Base-by-base conservation (phyloP, 1,140 invertebrate species). In the Andricus grossulariae region DNA sequence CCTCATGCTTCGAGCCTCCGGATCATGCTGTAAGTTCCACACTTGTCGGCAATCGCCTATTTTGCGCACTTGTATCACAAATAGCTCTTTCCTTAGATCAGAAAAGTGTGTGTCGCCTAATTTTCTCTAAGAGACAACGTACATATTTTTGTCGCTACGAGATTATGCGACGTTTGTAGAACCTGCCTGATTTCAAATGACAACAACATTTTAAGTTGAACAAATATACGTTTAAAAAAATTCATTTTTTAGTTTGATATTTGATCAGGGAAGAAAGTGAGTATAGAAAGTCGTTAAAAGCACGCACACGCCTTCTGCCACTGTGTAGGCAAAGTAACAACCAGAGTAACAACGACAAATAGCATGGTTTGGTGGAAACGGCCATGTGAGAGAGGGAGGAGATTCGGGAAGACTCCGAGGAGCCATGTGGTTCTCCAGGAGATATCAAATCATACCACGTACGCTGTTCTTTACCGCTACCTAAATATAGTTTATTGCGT, bases 401-500 rank as follows among this genome's bases (percentile, higher is more conserved):
- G 75, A 82, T 72, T 71, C 66, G 80, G 83, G 77, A 82, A 77
- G 79, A 75, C 72, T 79, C 76, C 78, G 72, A 83, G 81, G 86
- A 87, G 89, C 89, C 89, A 90, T 90, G 88, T 90, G 89, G 89
- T 60, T 81, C 89, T 89, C 88, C 86, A 88, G 83, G 85, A 90
- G 89, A 90, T 90, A 90, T 89, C 88, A 88, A 89, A 89, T 89
- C 88, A 88, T 90, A 87, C 87, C 80, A 83, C 84, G 85, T 85
- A 87, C 83, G 84, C 85, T 85, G 87, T 85, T 79, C 25, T 32
- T 32, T 32, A 5, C 87, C 84, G 86, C 88, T 84, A 86, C 86
- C 88, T 89, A 90, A 90, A 89, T 89, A 89, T 90, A 90, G 88
- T 90, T 90, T 90, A 90, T 90, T 89, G 84, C 89, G 86, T 90